Evolutionary conservation across 2,888 invertebrate species (phyloP), one percentile per base, ranked within the genome.

Genomic region (Melanostoma mellinum): DNA sequence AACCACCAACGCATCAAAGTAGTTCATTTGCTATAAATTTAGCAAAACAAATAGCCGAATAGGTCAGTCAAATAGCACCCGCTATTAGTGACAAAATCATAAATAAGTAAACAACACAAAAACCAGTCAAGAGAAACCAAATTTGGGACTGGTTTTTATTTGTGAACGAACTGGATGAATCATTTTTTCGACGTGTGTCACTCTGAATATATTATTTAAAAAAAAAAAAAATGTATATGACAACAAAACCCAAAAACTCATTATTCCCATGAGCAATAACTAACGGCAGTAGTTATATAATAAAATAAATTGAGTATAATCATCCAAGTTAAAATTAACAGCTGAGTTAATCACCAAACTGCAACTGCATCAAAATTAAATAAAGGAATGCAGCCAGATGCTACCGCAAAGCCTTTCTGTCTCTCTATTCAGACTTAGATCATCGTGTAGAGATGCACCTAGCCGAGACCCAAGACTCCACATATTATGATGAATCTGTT

Each of bases 241-340:
- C 20, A 20, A 20, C 20, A 20, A 1, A 1, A 20, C 20, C 20
- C 20, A 20, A 20, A 20, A 20, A 20, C 72, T 77, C 68, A 73
- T 73, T 77, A 63, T 77, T 55, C 30, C 46, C 68, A 73, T 68
- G 76, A 76, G 60, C 76, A 81, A 67, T 20, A 20, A 20, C 72
- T 81, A 69, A 40, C 30, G 42, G 33, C 42, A 33, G n/a, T 3
- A 42, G 6, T n/a, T 60, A 44, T 40, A 9, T 50, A 35, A 69
- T 48, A 58, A 42, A 48, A 42, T 32, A 56, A 52, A 40, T 36
- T 9, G 46, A 71, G 48, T 68, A 38, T 65, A 60, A 56, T 40
- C 10, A 74, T 63, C 44, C 58, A 75, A 65, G 30, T 42, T 20
- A 9, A 55, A 67, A 71, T 48, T 60, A 40, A 65, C 9, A 55